Evolutionary conservation across 2,888 invertebrate species (phyloP), one percentile per base, ranked within the genome.

Genomic region (Chrysolina oricalcia): DNA sequence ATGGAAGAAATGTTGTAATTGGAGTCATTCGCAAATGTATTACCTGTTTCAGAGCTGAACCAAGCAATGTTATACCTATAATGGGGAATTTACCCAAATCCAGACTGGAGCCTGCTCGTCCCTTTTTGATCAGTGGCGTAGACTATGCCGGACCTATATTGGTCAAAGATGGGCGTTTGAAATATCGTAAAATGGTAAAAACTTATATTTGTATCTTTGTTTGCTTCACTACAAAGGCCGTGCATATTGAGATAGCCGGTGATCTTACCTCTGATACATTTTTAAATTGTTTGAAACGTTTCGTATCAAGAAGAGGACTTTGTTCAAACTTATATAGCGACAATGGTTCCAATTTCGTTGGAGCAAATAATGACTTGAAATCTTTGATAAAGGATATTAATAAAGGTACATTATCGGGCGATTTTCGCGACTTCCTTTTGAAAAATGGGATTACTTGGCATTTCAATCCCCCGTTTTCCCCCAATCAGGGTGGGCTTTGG

Each of bases 331-430:
- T 84, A 0, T 81, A 80, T 69, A 81, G 80, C 17, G 86, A 85
- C 64, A 82, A 83, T 67, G 85, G 81, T 1, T 81, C 78, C 1
- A 84, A 80, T 40, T 85, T 85, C 53, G 67, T 78, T 0, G 84
- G 84, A 5, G 81, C 84, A 13, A 63, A 35, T 40, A 35, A 35
- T 35, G 35, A 35, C 8, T 35, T 35, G 35, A 35, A 35, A 35
- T 35, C 35, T 35, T 35, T 35, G 35, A 35, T 35, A 35, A 35
- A 35, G 35, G 35, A 8, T 35, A 35, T 35, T 35, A 35, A 35
- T 35, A 8, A 35, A 35, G 35, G 35, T 35, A 35, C 35, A 35
- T 35, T 35, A 35, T 65, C 43, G 17, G 65, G 65, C 10, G 15
- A 65, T 27, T n/a, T 50, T 17, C 9, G 23, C 13, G 66, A 66